Percentiles rank a stretch among this genome's conserved stretches.
These are phyloP conservation scores for Labeo rohita DNA, from an alignment of 2,113 vertebrate genomes.

Conservation along the genomic window DNA sequence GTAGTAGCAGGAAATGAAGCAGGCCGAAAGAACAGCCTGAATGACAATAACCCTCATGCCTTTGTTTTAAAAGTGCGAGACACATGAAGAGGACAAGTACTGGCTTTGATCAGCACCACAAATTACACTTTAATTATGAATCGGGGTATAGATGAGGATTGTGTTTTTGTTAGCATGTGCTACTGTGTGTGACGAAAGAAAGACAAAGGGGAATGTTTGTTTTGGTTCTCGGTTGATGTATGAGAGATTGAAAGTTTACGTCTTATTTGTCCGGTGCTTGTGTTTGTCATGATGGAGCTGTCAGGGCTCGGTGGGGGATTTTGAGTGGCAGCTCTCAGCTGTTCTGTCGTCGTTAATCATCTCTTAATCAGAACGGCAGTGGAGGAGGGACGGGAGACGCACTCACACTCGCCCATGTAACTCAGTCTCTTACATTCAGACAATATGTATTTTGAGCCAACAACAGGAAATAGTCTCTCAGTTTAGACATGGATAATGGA, in stretches of 20 bases:
- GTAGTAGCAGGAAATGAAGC: neutral
- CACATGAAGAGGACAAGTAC: neutral
- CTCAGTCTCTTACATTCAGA: neutral
- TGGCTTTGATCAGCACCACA: conserved; percentile 38
- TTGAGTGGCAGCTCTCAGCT: conserved; percentile 48
- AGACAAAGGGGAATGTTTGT: neutral
- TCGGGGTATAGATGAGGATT: neutral
- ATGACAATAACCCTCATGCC: conserved; percentile 17
- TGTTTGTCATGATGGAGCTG: conserved; percentile 32
- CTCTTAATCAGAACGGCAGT: conserved; percentile 48
- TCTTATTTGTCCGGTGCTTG: neutral
- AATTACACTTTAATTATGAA: conserved; percentile 13
- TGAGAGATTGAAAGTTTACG: neutral
- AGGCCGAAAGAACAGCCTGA: neutral
- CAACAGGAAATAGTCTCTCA: neutral
- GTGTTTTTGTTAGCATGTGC: neutral
- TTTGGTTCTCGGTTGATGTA: neutral
- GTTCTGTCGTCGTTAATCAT: conserved; percentile 23
- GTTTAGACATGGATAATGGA: neutral
- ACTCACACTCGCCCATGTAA: neutral
- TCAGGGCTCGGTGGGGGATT: conserved; percentile 7
- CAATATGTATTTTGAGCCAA: too few relatives aligned
- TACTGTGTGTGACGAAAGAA: neutral
- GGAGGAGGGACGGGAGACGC: neutral
- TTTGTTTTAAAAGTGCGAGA: conserved; percentile 17